These are phyloP conservation scores for Galago senegalensis DNA, from an alignment of 2,797 vertebrate species.

Conservation along the genomic window DNA sequence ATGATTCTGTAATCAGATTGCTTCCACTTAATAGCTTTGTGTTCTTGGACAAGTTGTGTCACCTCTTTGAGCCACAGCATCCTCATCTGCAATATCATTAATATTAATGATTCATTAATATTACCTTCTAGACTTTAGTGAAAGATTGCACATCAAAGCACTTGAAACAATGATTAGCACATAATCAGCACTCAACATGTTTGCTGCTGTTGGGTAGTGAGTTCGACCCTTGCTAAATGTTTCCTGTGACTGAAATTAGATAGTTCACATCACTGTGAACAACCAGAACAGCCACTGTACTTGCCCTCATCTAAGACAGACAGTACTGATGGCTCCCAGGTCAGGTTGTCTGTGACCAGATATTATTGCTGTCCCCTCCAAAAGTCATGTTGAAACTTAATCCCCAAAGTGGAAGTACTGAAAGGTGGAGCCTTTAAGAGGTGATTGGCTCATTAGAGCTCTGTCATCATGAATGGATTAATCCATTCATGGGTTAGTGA, in stretches of 20 bases:
- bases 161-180: neutral
- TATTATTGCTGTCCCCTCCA: neutral
- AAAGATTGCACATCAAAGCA: neutral
- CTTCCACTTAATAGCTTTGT: neutral
- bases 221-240: neutral
- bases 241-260: neutral
- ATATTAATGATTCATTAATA: neutral
- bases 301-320: neutral
- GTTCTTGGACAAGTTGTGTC: neutral
- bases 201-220: neutral
- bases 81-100: neutral
- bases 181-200: neutral
- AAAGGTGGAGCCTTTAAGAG: neutral
- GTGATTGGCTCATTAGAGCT: neutral
- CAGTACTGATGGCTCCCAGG: neutral
- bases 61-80: neutral
- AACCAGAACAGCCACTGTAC: rapidly evolving
- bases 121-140: neutral
- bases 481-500: neutral
- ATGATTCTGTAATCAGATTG: neutral
- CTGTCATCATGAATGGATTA: neutral
- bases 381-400: neutral
- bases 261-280: neutral
- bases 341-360: neutral
- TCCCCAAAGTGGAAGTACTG: neutral